Evolutionary conservation across 2,113 vertebrate genomes (phyloP).

Genomic region (Ictalurus furcatus): DNA sequence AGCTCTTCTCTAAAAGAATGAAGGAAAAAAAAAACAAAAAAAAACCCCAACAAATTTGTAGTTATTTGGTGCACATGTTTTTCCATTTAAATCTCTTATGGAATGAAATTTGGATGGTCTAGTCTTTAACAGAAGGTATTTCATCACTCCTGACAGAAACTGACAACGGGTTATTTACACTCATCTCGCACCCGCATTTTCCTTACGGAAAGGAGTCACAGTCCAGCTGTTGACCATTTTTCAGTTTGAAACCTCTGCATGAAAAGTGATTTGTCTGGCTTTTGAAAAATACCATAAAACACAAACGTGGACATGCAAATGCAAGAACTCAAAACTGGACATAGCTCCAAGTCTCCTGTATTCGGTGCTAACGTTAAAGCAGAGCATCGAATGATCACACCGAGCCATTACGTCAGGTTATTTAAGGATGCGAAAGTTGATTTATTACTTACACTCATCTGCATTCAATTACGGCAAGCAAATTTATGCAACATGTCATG

Average conservation of each 20-base stretch:
- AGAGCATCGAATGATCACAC: background rate
- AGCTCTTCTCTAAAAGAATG: conserved; percentile 80
- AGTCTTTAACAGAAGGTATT: background rate
- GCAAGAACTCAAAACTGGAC: background rate
- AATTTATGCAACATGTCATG: background rate
- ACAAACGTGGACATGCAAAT: background rate
- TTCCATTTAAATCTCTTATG: background rate
- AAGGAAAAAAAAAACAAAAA: conserved; percentile 31
- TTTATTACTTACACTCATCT: background rate
- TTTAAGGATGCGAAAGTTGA: background rate
- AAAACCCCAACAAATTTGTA: too few relatives aligned
- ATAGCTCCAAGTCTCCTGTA: background rate
- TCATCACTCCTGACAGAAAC: background rate
- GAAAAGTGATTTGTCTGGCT: background rate
- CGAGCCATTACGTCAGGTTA: background rate
- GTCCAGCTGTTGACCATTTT: background rate
- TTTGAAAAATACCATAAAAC: background rate
- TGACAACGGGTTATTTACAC: conserved; percentile 1
- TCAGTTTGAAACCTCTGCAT: background rate
- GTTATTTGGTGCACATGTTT: background rate
- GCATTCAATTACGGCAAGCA: background rate
- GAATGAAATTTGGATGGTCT: background rate
- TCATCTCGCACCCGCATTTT: background rate
- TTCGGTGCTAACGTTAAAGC: too few relatives aligned
- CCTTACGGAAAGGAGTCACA: background rate